Conservation (phyloP, 64 coral and sea anemone species). For the Stylophora pistillata region DNA sequence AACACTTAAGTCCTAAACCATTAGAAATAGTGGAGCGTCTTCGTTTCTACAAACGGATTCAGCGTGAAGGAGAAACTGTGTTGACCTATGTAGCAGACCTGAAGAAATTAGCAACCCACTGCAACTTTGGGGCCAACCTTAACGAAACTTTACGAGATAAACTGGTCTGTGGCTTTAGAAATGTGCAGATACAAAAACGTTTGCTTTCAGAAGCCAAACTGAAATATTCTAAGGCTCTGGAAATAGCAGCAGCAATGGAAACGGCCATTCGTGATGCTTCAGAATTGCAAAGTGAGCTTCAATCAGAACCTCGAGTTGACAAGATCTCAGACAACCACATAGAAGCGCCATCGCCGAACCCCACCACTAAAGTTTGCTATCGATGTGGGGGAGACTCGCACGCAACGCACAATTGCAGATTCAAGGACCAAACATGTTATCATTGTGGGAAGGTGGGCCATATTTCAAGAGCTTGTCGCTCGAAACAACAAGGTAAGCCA, state of each 20-base stretch:
- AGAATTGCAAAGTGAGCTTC: constrained; percentile 12
- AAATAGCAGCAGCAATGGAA: constrained; percentile 28
- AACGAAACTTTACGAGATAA: constrained; percentile 7
- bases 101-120: constrained; percentile 13
- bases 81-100: not conserved
- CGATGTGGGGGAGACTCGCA: constrained; percentile 18
- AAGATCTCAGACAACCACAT: not conserved
- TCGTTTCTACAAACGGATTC: constrained; percentile 19
- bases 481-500: not conserved
- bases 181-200: not conserved
- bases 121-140: not conserved
- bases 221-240: constrained; percentile 6
- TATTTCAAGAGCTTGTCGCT: not conserved
- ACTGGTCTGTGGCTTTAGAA: not conserved
- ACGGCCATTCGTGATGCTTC: constrained; percentile 1
- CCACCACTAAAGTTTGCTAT: constrained; percentile 31
- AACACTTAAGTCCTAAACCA: constrained; percentile 4
- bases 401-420: not conserved
- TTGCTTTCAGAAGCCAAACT: constrained; percentile 14
- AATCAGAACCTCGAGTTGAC: not conserved
- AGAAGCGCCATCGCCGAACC: not conserved
- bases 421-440: constrained; percentile 10
- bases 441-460: constrained; percentile 21
- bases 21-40: not conserved
- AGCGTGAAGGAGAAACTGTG: not conserved